These are phyloP conservation scores for Malthinus flaveolus DNA, from an alignment of 2,888 invertebrate species.

Conservation along the genomic window DNA sequence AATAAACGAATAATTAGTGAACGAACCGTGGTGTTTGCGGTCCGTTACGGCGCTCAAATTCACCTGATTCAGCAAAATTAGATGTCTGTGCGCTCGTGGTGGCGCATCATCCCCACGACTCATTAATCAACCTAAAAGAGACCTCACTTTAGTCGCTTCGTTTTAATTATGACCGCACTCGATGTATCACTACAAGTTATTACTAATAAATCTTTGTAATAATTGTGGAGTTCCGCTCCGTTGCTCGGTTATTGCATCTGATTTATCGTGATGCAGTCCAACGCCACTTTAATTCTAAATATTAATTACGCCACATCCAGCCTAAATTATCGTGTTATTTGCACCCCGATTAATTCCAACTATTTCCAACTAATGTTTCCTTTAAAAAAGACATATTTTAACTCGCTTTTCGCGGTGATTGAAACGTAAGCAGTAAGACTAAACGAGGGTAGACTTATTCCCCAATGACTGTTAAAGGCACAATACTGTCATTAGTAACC, in stretches of 20 bases:
- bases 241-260: conserved; percentile 47
- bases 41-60: conserved; percentile 42
- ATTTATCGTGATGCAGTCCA: conserved; percentile 43
- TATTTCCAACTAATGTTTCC: not conserved
- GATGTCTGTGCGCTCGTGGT: conserved; percentile 40
- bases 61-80: conserved; percentile 48
- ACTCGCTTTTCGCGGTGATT: not conserved
- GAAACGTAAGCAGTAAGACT: conserved; percentile 11
- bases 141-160: conserved; percentile 37
- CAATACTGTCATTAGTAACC: conserved; percentile 42
- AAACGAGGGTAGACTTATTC: conserved; percentile 25
- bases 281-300: conserved; percentile 15
- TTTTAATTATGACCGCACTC: conserved; percentile 46
- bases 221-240: conserved; percentile 46
- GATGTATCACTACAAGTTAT: conserved; percentile 44
- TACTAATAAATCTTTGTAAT: conserved; percentile 47
- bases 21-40: conserved; percentile 40
- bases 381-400: not conserved
- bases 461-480: conserved; percentile 28
- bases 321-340: not conserved
- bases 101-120: conserved; percentile 38
- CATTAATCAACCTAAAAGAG: conserved; percentile 45
- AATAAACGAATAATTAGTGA: conserved; percentile 43
- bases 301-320: conserved; percentile 2
- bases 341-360: not conserved